Evolutionary conservation across 2,113 vertebrate species (phyloP).

Genomic region (Erythrolamprus reginae): DNA sequence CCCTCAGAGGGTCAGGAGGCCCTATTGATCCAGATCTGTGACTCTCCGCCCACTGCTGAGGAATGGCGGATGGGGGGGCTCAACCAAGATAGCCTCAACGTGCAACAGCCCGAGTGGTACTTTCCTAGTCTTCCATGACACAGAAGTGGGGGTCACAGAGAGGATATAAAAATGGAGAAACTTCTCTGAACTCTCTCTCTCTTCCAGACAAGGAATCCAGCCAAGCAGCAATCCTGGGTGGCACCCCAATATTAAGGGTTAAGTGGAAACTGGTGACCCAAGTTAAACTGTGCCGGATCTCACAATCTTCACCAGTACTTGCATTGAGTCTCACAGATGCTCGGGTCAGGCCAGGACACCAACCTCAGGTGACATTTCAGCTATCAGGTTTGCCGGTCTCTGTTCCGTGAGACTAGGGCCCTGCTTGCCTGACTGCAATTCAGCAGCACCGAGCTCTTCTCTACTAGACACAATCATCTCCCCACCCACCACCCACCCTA

Average conservation of each 20-base stretch:
- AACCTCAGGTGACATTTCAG: neutral
- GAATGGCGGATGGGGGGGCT: neutral
- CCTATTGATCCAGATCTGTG: neutral
- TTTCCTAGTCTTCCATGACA: neutral
- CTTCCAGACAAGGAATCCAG: neutral
- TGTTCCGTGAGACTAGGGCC: neutral
- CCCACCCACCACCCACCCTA: too few species aligned
- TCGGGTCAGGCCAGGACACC: neutral
- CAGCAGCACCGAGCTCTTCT: neutral
- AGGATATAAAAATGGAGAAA: neutral
- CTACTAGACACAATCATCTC: accelerated
- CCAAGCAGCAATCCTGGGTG: neutral
- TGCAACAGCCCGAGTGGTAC: neutral
- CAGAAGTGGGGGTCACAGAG: too few species aligned
- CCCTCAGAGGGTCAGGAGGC: neutral
- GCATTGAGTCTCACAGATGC: neutral
- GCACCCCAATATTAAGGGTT: neutral
- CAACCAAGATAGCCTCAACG: neutral
- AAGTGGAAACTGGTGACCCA: neutral
- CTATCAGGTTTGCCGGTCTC: neutral
- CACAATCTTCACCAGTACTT: neutral
- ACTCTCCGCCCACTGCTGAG: neutral
- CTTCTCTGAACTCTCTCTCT: neutral
- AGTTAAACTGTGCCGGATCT: neutral
- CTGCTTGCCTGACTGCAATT: neutral